Conservation (phyloP, 2,888 invertebrate genomes). For the Agonopterix heracliana region DNA sequence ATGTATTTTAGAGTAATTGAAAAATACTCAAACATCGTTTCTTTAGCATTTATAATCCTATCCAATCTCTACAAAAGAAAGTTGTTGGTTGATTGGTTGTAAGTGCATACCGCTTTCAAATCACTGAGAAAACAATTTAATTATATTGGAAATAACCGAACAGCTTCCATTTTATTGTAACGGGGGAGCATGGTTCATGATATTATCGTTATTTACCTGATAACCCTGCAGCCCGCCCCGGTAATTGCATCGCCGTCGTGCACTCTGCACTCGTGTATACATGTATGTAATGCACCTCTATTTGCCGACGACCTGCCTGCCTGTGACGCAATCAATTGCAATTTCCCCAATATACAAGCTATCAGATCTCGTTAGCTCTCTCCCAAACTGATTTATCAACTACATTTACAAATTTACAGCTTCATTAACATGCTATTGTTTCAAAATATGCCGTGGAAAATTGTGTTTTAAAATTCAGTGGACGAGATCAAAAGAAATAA, state of each 20-base stretch:
- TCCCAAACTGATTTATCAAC: neutral
- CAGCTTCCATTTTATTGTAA: too few species aligned
- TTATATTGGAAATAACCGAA: too few species aligned
- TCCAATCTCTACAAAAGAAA: too few species aligned
- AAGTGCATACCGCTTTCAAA: too few species aligned
- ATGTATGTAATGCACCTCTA: constrained; percentile 26
- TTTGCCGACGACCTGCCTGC: constrained; percentile 26
- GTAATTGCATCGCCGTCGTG: constrained; percentile 42
- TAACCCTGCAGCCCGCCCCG: constrained; percentile 12
- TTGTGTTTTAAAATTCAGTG: too few species aligned
- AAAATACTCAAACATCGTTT: too few species aligned
- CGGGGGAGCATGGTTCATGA: too few species aligned
- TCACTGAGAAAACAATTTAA: too few species aligned
- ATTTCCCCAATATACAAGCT: constrained; percentile 48
- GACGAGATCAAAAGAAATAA: too few species aligned
- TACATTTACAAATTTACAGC: neutral
- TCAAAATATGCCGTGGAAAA: neutral
- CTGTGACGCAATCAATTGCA: constrained; percentile 55
- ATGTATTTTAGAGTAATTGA: too few species aligned
- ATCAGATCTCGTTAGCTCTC: neutral
- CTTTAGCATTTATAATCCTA: too few species aligned
- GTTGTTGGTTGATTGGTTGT: too few species aligned
- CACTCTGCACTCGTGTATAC: constrained; percentile 20
- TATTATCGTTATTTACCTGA: constrained; percentile 2
- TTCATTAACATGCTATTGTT: neutral